Evolutionary conservation across 2,113 vertebrate species (phyloP).

Genomic region (Emydura subglobosa): DNA sequence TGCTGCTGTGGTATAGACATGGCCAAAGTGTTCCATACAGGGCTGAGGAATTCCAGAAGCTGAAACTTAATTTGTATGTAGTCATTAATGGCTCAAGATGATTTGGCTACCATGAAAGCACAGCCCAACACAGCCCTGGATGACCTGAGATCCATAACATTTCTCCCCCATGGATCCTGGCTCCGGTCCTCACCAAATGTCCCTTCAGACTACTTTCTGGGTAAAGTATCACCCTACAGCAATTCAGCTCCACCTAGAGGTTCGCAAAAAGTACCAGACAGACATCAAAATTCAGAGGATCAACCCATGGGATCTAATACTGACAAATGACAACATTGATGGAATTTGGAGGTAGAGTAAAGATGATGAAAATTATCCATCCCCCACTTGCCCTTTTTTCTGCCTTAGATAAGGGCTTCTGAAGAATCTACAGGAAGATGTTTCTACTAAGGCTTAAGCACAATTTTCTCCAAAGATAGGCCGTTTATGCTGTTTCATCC

Average conservation of each 20-base stretch:
- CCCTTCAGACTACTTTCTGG: not conserved
- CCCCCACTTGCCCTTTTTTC: not conserved
- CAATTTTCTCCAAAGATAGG: not conserved
- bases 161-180: not conserved
- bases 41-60: not conserved
- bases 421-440: not conserved
- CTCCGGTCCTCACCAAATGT: not conserved
- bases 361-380: not conserved
- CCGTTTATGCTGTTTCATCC: not conserved
- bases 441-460: not conserved
- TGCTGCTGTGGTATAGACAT: no score
- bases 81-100: not conserved
- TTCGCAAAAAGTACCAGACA: no score
- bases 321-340: not conserved
- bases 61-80: not conserved
- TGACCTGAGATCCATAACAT: not conserved
- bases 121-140: not conserved
- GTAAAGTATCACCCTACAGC: not conserved
- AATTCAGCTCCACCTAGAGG: not conserved
- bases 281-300: no score
- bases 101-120: not conserved
- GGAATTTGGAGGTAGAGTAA: not conserved
- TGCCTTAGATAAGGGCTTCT: not conserved
- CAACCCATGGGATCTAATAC: not conserved
- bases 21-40: not conserved